Percentiles rank a stretch among this genome's conserved stretches.
Conservation (phyloP, 2,797 vertebrate genomes). For the Clarias fuscus region DNA sequence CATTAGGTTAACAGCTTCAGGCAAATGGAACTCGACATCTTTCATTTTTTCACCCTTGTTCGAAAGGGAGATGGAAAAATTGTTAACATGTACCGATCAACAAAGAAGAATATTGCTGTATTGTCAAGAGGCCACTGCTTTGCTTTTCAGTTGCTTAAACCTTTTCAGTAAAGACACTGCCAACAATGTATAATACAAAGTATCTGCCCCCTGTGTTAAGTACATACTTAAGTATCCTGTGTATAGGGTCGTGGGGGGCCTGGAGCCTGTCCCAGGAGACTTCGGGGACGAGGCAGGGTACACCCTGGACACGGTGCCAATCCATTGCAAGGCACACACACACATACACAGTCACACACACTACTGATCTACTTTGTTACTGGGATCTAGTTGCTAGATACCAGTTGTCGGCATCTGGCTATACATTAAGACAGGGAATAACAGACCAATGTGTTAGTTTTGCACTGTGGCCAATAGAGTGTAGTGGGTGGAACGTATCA, state of each 20-base stretch:
- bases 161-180: too few relatives aligned
- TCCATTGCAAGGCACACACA: too few relatives aligned
- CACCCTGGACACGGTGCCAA: too few relatives aligned
- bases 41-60: constrained; percentile 39
- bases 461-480: too few relatives aligned
- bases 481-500: too few relatives aligned
- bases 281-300: too few relatives aligned
- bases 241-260: too few relatives aligned
- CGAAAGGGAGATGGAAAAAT: constrained; percentile 16
- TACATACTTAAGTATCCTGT: too few relatives aligned
- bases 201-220: background rate
- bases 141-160: background rate
- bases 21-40: constrained; percentile 62
- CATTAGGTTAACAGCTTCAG: constrained; percentile 74
- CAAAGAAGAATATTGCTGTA: background rate
- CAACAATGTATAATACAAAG: background rate
- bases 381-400: background rate
- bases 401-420: background rate
- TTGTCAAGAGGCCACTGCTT: background rate
- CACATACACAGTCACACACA: too few relatives aligned
- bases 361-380: background rate
- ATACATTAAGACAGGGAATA: constrained; percentile 10
- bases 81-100: background rate
- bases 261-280: too few relatives aligned
- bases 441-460: background rate